Base-by-base conservation (phyloP, 2,888 invertebrate species). In the Tholera decimalis region DNA sequence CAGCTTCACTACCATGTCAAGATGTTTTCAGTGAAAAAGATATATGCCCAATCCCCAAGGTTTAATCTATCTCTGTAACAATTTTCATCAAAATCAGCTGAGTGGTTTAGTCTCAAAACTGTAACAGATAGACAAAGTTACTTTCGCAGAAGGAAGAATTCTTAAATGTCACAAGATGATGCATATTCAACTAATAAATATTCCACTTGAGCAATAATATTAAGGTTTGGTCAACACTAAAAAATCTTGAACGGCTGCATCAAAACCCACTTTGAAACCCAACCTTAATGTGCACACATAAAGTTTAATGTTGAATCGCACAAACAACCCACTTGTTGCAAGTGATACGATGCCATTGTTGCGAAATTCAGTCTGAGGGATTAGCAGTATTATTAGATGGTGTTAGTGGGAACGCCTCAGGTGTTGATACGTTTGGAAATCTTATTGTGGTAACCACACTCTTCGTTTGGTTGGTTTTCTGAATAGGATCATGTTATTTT, bases 341-440 rank as follows among this genome's bases (percentile, higher is more conserved):
- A 76, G 37, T 46, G 51, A 65, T 58, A 60, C 68, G 51, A 74
- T 76, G 71, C 66, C 58, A 69, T 85, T 79, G 73, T 78, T 67
- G 68, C 73, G 73, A 79, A 82, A 85, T 85, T 82, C 77, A 81
- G 82, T 85, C 83, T 83, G 75, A 78, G 70, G 81, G 83, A 84
- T 86, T 85, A 85, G 74, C 62, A 55, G 73, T 74, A 75, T 80
- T 84, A 78, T 83, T 77, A 73, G 73, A 69, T 72, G 67, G 61
- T 47, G 44, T 69, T 59, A 63, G 65, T 57, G 64, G 53, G 53
- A 62, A 62, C 69, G 72, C 43, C 53, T 54, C 30, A 55, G 39
- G 30, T 60, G 30, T 15, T 47, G 56, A 49, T 56, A 63, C 47
- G 26, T 51, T 30, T 26, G 43, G 24, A 28, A 49, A 43, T 62